Evolutionary conservation across 2,113 vertebrate species (phyloP), one percentile per base, ranked within the genome.

Genomic region (Prunella fulvescens): DNA sequence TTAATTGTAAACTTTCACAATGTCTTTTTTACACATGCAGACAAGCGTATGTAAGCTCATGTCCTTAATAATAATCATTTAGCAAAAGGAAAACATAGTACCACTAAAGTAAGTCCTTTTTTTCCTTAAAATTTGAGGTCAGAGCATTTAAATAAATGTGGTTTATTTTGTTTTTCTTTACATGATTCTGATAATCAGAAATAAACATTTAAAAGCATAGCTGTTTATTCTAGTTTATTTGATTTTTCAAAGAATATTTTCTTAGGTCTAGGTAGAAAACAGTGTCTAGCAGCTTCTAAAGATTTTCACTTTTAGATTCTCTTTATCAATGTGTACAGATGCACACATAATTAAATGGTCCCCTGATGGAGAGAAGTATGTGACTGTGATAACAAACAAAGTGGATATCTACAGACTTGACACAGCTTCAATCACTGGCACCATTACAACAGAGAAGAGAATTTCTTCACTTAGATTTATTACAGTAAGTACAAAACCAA

Each of bases 311-410:
- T 85, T 47, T 73, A 85, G 28, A 64, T 89, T 91, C 14, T 53
- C 10, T 81, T 4, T 65, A 28, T 93, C 40, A 12, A 22, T 95
- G 20, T 82, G 57, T 95, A 37, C 82, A 99, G 99, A 98, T 96
- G 99, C 99, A 54, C 98, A 99, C 81, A 98, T 99, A 64, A 99
- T 99, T 51, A 98, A 97, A 79, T 99, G 99, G 99, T 99, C 99
- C 72, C 99, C 99, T 15, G 97, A 95, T 25, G 99, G 99, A 79
- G 98, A 98, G 71, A 98, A 74, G 44, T 99, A 99, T 11, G 85
- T 98, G 67, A 98, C 99, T 0, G 98, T 98, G 73, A 67, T 98
- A 57, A 79, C 98, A 25, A 98, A 99, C 88, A 98, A 97, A 93
- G 93, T 99, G 70, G 98, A 99, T 56, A 78, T 99, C 77, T 99